A percentile compares a stretch with the other conserved stretches of the same genome.
Conservation (phyloP, 2,113 vertebrate species). For the Caranx melampygus region DNA sequence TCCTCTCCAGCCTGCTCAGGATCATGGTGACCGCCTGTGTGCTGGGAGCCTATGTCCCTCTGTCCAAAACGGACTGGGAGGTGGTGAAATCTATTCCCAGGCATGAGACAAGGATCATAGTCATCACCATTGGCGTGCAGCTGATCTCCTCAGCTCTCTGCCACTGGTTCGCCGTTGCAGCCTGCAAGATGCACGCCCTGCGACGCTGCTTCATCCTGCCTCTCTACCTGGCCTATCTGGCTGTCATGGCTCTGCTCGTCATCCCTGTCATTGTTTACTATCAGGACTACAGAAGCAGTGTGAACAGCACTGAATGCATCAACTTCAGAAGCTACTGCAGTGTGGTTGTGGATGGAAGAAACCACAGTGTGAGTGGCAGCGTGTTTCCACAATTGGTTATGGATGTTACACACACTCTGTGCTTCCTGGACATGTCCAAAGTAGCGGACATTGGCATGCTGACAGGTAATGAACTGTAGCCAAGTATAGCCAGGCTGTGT, state of each 20-base stretch:
- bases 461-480: constrained; percentile 46
- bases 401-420: constrained; percentile 68
- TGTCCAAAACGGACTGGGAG: constrained; percentile 67
- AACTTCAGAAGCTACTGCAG: constrained; percentile 62
- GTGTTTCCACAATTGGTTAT: constrained; percentile 54
- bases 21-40: constrained; percentile 67
- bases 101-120: constrained; percentile 42
- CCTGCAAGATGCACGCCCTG: constrained; percentile 83
- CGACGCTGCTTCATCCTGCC: constrained; percentile 77
- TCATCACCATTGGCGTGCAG: constrained; percentile 70
- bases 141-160: constrained; percentile 78
- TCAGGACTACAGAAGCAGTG: constrained; percentile 1
- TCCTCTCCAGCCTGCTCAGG: constrained; percentile 73
- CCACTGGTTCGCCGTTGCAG: constrained; percentile 77
- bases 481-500: background rate
- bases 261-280: constrained; percentile 43
- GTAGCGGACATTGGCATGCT: constrained; percentile 33
- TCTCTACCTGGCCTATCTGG: constrained; percentile 75
- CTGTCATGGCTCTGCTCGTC: constrained; percentile 64
- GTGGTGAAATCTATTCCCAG: constrained; percentile 41
- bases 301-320: constrained; percentile 28
- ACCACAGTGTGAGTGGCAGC: background rate
- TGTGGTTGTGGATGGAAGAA: constrained; percentile 10
- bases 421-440: constrained; percentile 45
- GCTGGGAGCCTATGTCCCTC: constrained; percentile 72